Evolutionary conservation across 2,888 invertebrate genomes (phyloP).

Genomic region (Crepidodera aurea): DNA sequence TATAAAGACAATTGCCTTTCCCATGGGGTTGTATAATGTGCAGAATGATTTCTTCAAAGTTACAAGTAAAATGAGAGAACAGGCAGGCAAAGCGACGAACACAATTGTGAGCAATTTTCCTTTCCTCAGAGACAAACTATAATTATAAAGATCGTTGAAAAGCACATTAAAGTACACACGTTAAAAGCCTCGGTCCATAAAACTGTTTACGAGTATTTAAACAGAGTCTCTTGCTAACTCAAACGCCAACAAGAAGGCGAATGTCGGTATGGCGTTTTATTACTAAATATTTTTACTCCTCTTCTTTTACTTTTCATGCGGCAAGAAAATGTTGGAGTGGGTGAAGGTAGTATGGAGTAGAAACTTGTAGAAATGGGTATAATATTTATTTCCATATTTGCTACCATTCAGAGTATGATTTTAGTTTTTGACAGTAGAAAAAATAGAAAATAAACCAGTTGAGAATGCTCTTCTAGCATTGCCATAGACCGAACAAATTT

Average conservation of each 20-base stretch:
- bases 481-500: no score
- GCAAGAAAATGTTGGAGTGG: not conserved
- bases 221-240: conserved; percentile 37
- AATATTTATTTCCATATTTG: no score
- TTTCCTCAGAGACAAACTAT: conserved; percentile 56
- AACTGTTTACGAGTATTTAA: conserved; percentile 60
- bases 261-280: not conserved
- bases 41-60: conserved; percentile 17
- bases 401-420: no score
- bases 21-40: not conserved
- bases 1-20: conserved; percentile 6
- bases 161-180: conserved; percentile 58
- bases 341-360: no score
- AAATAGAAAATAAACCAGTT: no score
- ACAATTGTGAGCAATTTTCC: conserved; percentile 55
- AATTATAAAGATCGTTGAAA: conserved; percentile 58
- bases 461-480: no score
- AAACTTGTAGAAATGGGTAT: no score
- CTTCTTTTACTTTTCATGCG: not conserved
- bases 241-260: conserved; percentile 3
- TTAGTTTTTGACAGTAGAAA: no score
- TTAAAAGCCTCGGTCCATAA: conserved; percentile 59
- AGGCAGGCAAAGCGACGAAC: conserved; percentile 43
- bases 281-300: not conserved
- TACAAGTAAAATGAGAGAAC: conserved; percentile 38